phyloP scores from a whole-genome alignment of 2,888 invertebrate genomes.

The Stenichneumon culpator region DNA sequence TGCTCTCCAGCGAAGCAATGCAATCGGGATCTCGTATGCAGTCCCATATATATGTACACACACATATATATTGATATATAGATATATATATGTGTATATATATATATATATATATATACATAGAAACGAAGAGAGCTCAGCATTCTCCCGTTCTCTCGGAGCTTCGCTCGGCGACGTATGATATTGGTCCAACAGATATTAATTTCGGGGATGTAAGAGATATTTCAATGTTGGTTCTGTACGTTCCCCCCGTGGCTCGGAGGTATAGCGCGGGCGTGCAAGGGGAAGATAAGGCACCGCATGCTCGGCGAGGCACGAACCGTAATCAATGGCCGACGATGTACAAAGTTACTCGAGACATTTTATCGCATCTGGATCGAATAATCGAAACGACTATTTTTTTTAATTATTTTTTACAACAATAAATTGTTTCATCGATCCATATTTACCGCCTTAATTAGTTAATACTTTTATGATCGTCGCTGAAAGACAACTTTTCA shows the following conservation, averaged over 20 bases:
- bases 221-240: slow-evolving; percentile 76
- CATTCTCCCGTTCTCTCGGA: slow-evolving; percentile 43
- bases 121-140: slow-evolving; percentile 32
- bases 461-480: neutral
- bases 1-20: slow-evolving; percentile 24
- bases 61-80: no score
- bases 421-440: slow-evolving; percentile 21
- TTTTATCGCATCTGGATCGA: slow-evolving; percentile 48
- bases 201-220: slow-evolving; percentile 83
- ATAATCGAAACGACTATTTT: slow-evolving; percentile 12
- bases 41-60: slow-evolving; percentile 7
- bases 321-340: slow-evolving; percentile 81
- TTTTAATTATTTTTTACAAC: neutral
- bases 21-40: slow-evolving; percentile 47
- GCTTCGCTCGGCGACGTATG: slow-evolving; percentile 75
- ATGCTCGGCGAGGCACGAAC: slow-evolving; percentile 75
- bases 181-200: slow-evolving; percentile 84
- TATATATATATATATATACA: neutral
- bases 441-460: slow-evolving; percentile 3
- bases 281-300: slow-evolving; percentile 83
- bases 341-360: slow-evolving; percentile 70
- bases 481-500: neutral
- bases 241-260: slow-evolving; percentile 41
- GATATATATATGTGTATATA: no score
- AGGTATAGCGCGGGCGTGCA: slow-evolving; percentile 76